Conservation (phyloP, 2,797 vertebrate species). For the Falco rusticolus region DNA sequence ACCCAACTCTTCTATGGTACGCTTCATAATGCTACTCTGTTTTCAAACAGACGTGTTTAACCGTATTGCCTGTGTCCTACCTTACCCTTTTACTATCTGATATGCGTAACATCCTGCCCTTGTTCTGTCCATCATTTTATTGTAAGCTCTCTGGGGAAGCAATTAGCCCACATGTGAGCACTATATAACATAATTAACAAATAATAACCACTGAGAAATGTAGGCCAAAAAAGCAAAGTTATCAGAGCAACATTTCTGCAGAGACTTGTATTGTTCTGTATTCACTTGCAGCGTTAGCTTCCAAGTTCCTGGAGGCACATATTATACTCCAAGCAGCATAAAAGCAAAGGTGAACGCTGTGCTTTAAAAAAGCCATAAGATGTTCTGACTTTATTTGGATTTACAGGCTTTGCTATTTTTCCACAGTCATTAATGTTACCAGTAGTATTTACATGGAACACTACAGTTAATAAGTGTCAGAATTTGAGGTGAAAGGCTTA, state of each 20-base stretch:
- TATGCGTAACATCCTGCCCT: conserved; percentile 56
- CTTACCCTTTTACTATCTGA: conserved; percentile 1
- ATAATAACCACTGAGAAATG: conserved; percentile 58
- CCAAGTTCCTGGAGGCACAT: conserved; percentile 52
- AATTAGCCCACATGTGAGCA: conserved; percentile 65
- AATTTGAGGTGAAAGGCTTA: neutral
- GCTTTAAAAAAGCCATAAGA: neutral
- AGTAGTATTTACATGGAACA: neutral
- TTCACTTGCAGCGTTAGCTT: neutral
- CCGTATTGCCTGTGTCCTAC: neutral
- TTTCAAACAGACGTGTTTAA: neutral
- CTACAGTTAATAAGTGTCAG: neutral
- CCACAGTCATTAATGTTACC: neutral
- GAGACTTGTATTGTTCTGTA: conserved; percentile 45
- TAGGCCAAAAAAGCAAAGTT: conserved; percentile 65
- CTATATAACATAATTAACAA: conserved; percentile 65
- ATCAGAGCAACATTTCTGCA: conserved; percentile 54
- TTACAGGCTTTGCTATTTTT: neutral
- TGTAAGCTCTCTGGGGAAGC: conserved; percentile 56
- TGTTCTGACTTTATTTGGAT: conserved; percentile 27
- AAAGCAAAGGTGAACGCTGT: conserved; percentile 8
- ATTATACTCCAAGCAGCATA: neutral
- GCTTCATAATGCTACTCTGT: neutral
- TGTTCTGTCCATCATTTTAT: conserved; percentile 66
- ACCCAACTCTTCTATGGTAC: neutral